Percentiles rank a stretch among this genome's conserved stretches.
Evolutionary conservation across 2,797 vertebrate genomes (phyloP).

Genomic region (Sebastes hubbsi): DNA sequence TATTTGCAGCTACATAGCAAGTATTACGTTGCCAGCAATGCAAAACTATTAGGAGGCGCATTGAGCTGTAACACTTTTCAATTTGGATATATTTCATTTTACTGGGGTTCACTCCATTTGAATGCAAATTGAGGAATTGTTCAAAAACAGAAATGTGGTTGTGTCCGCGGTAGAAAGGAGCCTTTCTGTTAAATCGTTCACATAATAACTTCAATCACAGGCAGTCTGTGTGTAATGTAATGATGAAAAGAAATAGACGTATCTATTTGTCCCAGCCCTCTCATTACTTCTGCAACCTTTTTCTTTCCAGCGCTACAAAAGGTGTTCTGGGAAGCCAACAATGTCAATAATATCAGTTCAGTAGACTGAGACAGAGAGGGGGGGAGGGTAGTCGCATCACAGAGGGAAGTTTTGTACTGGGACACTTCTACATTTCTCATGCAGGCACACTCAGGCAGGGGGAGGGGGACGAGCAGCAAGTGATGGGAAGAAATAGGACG

Average conservation of each 20-base stretch:
- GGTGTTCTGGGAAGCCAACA: neutral
- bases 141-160: neutral
- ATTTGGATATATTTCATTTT: neutral
- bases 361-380: neutral
- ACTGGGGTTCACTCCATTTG: neutral
- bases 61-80: neutral
- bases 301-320: neutral
- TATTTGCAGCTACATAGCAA: neutral
- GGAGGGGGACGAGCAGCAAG: neutral
- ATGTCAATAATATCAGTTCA: neutral
- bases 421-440: conserved; percentile 37
- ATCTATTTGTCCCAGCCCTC: neutral
- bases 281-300: neutral
- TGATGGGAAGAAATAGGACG: conserved; percentile 32
- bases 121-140: neutral
- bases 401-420: conserved; percentile 31
- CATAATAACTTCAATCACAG: neutral
- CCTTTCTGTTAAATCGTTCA: neutral
- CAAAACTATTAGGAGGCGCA: neutral
- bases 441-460: neutral
- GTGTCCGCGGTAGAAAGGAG: neutral
- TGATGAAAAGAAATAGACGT: neutral
- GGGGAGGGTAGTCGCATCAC: neutral
- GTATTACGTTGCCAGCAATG: neutral
- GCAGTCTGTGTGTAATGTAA: neutral